phyloP scores from a whole-genome alignment of 2,888 invertebrate species.

The Lymantria monacha region DNA sequence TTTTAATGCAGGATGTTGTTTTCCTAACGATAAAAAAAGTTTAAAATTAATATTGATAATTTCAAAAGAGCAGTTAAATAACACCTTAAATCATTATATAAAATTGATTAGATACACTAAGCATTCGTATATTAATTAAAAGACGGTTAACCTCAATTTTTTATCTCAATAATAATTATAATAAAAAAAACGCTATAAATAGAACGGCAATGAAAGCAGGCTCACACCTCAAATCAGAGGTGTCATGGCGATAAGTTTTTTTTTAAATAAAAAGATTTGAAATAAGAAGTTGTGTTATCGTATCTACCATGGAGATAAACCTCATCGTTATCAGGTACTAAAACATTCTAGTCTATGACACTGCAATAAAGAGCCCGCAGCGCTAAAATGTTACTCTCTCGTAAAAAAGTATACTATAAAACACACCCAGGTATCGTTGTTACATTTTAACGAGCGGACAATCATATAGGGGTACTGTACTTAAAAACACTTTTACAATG shows the following conservation, averaged over 20 bases:
- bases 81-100: too few species aligned
- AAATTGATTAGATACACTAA: too few species aligned
- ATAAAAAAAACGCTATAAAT: neutral
- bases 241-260: constrained; percentile 24
- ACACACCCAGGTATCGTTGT: constrained; percentile 65
- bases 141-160: too few species aligned
- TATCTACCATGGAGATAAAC: constrained; percentile 44
- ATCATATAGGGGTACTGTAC: constrained; percentile 74
- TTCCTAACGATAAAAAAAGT: too few species aligned
- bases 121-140: too few species aligned
- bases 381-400: constrained; percentile 78
- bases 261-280: constrained; percentile 33
- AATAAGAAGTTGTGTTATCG: constrained; percentile 35
- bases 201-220: neutral
- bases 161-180: too few species aligned
- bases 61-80: too few species aligned
- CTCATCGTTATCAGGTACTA: constrained; percentile 75
- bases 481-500: constrained; percentile 54
- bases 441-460: constrained; percentile 74
- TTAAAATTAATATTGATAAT: neutral
- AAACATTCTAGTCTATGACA: constrained; percentile 74
- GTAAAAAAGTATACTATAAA: constrained; percentile 75
- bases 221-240: constrained; percentile 7
- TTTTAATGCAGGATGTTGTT: too few species aligned
- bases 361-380: constrained; percentile 77